Evolutionary conservation across 2,888 invertebrate species (phyloP).

Genomic region (Hetaerina titia): DNA sequence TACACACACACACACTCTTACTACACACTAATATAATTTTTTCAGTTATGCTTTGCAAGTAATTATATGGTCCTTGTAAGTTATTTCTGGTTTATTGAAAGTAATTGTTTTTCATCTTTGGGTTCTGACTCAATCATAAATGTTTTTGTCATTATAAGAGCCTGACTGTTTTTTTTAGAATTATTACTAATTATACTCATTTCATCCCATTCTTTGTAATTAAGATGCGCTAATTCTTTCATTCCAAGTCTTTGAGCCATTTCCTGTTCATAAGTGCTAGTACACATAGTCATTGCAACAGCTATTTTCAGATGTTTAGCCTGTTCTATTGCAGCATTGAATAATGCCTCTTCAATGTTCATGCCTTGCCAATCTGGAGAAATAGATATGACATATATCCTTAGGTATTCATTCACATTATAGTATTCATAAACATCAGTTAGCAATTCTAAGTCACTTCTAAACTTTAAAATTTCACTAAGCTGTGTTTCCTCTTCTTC

Average conservation of each 20-base stretch:
- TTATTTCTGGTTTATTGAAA: background rate
- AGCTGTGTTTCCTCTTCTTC: background rate
- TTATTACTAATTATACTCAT: background rate
- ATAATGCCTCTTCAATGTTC: background rate
- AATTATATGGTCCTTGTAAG: no score
- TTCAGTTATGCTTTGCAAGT: no score
- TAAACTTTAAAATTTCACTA: conserved; percentile 4
- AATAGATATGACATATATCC: background rate
- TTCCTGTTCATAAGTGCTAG: background rate
- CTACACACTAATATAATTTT: no score
- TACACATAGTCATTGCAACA: conserved; percentile 12
- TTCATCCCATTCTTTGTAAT: conserved; percentile 33
- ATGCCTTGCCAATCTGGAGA: background rate
- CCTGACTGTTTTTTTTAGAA: background rate
- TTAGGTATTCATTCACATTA: background rate
- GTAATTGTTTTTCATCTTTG: background rate
- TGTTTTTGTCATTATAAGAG: background rate
- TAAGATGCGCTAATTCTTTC: background rate
- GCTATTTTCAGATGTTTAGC: background rate
- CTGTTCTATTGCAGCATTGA: conserved; percentile 20
- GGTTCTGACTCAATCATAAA: background rate
- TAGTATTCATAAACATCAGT: background rate
- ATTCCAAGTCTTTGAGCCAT: background rate
- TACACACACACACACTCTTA: no score
- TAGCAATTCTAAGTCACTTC: background rate